Evolutionary conservation across 2,888 invertebrate species (phyloP), one percentile per base, ranked within the genome.

Genomic region (Acrobasis consociella): DNA sequence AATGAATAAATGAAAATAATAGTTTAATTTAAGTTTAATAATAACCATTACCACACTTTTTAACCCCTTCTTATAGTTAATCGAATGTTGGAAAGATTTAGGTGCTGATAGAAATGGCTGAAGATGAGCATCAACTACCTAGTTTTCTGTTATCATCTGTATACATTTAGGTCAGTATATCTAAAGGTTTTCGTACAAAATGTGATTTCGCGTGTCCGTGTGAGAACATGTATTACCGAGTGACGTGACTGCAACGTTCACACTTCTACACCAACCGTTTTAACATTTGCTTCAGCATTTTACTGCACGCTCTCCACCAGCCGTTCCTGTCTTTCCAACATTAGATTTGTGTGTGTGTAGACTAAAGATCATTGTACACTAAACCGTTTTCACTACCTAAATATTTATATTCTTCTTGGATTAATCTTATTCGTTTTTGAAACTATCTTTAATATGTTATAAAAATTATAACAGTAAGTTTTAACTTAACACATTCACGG

Each of bases 81-180:
- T 86, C 81, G 75, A 86, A 86, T 89, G 89, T 89, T 88, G 89
- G 89, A 93, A 85, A 93, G 93, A 84, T 93, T 82, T 81, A 84
- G 82, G 77, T 80, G 82, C 78, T 71, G 79, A 73, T 73, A 63
- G 65, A 53, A 49, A 75, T 77, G 77, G 82, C 81, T 78, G 78
- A 68, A 71, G 79, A 74, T 73, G 75, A 76, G 70, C 76, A 69
- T 66, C 70, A 65, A 65, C 65, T 22, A 22, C 22, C 22, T 71
- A 64, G 46, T 64, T 65, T 64, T 72, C 69, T 72, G 72, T 73
- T 72, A 70, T 68, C 74, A 67, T 66, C 72, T 66, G 64, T 76
- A 71, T 51, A 11, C 73, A 58, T 75, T 82, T 91, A 89, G 91
- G 91, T 91, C 82, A 90, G 91, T 91, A 90, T 61, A 16, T 37